Evolutionary conservation across 2,797 vertebrate species (phyloP), one percentile per base, ranked within the genome.

Genomic region (Centropyge bicolor): DNA sequence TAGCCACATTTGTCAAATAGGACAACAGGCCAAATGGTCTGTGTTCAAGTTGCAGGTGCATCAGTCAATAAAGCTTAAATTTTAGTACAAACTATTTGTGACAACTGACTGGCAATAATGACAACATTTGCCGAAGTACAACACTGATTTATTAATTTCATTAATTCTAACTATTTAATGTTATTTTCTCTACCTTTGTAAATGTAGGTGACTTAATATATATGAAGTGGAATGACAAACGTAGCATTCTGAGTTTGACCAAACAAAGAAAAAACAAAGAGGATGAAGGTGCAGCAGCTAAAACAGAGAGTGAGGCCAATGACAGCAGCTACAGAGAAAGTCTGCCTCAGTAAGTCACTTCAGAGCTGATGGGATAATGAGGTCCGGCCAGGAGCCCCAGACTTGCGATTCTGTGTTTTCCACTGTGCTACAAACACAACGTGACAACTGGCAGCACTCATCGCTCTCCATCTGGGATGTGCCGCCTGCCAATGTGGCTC

Each of bases 321-420:
- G 40, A 72, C 51, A 66, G 43, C 46, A 67, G 46, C 43, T 36
- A 38, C 48, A 59, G 68, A 70, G 60, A 70, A 62, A 57, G 38
- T 78, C 70, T 88, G 82, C 76, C 81, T 82, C 78, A 83, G 76
- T 88, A 88, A 85, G 76, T 88, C 87, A 91, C 87, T 91, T 91
- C 78, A 89, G 81, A 87, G 78, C 65, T 84, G 84, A 88, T 84
- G 86, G 87, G 89, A 91, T 92, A 92, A 93, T 89, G 87, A 92
- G 83, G 80, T 81, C 80, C 61, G 12, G 80, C 70, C 82, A 78
- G 82, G 61, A 88, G 85, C 67, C 56, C 76, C 86, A 86, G 86
- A 82, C 76, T 77, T 81, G 86, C 19, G 73, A 74, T 82, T 88
- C 64, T 72, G 76, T 80, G 72, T 82, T 91, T 82, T 86, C 72